These are phyloP conservation scores for Coleophora deauratella DNA, from an alignment of 2,888 invertebrate genomes.

Conservation along the genomic window DNA sequence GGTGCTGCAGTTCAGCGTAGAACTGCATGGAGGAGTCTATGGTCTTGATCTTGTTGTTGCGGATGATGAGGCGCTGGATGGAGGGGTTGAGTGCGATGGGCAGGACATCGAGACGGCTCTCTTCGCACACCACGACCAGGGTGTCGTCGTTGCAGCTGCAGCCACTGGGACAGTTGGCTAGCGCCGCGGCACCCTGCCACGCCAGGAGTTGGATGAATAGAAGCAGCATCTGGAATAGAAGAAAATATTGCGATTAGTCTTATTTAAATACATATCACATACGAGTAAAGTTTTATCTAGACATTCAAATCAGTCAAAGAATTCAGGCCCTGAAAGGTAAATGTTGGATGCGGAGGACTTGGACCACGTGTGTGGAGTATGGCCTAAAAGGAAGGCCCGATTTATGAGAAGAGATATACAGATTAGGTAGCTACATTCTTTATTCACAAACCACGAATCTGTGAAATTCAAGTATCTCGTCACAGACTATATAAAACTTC, in stretches of 20 bases:
- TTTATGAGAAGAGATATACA: too few species aligned
- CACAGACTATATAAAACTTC: too few species aligned
- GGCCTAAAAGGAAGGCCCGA: too few species aligned
- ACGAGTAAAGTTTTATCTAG: background rate
- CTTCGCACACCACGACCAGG: constrained; percentile 88
- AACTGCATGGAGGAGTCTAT: constrained; percentile 93
- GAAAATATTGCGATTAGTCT: constrained; percentile 4
- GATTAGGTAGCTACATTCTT: too few species aligned
- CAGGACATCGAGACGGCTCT: constrained; percentile 89
- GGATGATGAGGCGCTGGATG: constrained; percentile 87
- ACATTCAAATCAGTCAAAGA: too few species aligned
- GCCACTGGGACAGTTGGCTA: constrained; percentile 88
- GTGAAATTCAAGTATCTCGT: too few species aligned
- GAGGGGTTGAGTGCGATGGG: constrained; percentile 94
- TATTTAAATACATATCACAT: background rate
- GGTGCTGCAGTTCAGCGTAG: constrained; percentile 88
- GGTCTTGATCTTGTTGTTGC: constrained; percentile 89
- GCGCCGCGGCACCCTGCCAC: constrained; percentile 66
- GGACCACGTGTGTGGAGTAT: too few species aligned
- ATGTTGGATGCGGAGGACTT: too few species aligned
- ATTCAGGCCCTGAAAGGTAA: too few species aligned
- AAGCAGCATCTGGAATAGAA: constrained; percentile 54
- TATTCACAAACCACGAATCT: too few species aligned
- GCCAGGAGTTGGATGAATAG: constrained; percentile 49
- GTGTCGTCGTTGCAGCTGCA: constrained; percentile 94